Evolutionary conservation across 2,888 invertebrate species (phyloP).

Genomic region (Bombylius major): DNA sequence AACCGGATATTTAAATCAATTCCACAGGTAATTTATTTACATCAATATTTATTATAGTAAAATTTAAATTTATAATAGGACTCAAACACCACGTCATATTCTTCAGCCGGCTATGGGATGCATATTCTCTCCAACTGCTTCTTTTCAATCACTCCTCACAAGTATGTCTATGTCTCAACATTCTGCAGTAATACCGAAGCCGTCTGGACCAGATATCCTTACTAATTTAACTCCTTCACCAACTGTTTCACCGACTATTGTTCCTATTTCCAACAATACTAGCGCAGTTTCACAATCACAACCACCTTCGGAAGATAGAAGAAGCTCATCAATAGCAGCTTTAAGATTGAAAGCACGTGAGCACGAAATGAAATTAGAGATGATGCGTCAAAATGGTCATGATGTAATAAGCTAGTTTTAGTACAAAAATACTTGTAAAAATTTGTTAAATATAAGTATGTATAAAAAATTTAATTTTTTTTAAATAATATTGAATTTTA

Average conservation of each 20-base stretch:
- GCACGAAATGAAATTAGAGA: conserved; percentile 73
- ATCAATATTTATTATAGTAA: background rate
- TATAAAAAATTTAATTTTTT: background rate
- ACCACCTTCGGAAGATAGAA: conserved; percentile 61
- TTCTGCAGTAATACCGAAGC: conserved; percentile 30
- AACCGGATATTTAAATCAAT: conserved; percentile 46
- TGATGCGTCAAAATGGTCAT: conserved; percentile 63
- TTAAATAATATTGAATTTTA: no score
- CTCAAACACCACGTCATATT: conserved; percentile 42
- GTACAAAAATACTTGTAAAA: background rate
- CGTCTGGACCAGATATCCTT: background rate
- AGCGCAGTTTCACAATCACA: conserved; percentile 5
- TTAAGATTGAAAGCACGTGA: conserved; percentile 78
- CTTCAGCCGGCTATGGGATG: conserved; percentile 48
- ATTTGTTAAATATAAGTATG: background rate
- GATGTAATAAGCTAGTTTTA: conserved; percentile 56
- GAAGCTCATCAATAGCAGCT: conserved; percentile 79
- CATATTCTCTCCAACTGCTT: conserved; percentile 45
- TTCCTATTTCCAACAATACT: background rate
- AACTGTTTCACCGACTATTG: conserved; percentile 38
- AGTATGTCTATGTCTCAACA: conserved; percentile 56
- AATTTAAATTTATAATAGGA: conserved; percentile 22
- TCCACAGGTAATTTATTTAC: conserved; percentile 35
- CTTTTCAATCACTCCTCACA: conserved; percentile 76
- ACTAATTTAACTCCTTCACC: conserved; percentile 39